These are phyloP conservation scores for Ellobius talpinus DNA, from an alignment of 2,113 vertebrate species.

Conservation along the genomic window DNA sequence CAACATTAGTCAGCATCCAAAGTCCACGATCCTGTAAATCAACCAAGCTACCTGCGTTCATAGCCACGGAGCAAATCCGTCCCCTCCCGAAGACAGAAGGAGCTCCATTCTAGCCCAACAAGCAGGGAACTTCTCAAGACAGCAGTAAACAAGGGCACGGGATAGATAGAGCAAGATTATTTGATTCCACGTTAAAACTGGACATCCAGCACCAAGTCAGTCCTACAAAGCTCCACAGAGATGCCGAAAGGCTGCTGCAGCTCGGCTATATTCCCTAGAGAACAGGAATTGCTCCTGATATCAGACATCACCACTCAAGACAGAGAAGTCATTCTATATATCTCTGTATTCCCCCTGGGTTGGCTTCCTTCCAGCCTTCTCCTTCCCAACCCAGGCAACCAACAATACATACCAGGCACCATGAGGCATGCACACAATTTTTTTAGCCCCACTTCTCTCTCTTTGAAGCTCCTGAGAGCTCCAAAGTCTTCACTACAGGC, in stretches of 20 bases:
- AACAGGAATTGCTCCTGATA: not conserved
- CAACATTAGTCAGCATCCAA: not conserved
- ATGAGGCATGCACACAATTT: not conserved
- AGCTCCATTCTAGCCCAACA: not conserved
- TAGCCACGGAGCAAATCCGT: not conserved
- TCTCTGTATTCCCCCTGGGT: not conserved
- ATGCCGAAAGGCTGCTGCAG: not conserved
- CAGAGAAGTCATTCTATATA: not conserved
- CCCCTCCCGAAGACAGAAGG: not conserved
- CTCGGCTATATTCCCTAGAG: conserved; percentile 33
- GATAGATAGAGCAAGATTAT: not conserved
- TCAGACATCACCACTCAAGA: not conserved
- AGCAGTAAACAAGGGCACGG: not conserved
- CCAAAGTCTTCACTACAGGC: not conserved
- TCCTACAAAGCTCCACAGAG: not conserved
- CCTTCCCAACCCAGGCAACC: not conserved
- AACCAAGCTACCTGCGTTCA: not conserved
- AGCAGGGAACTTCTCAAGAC: not conserved
- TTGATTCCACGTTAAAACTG: not conserved
- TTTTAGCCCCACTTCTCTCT: not conserved
- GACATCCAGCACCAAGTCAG: not conserved
- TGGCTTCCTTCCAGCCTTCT: not conserved
- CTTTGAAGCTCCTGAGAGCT: conserved; percentile 4
- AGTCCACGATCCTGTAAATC: conserved; percentile 49
- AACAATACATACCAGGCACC: not conserved